These are phyloP conservation scores for Chaetura pelagica DNA, from an alignment of 2,113 vertebrate genomes.

Conservation along the genomic window DNA sequence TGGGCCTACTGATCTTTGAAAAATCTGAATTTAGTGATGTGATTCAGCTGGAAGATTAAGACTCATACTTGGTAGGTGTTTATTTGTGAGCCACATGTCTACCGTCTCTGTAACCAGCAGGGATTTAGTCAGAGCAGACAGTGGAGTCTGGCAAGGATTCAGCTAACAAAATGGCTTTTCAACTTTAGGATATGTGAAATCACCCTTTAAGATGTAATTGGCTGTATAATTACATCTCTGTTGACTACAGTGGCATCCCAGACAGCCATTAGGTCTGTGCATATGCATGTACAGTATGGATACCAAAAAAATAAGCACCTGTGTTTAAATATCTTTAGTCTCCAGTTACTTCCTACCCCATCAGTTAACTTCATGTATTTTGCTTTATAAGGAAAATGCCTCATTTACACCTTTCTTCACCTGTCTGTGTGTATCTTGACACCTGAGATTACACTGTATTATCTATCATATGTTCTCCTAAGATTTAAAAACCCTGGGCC, in stretches of 20 bases:
- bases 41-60: not conserved
- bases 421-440: not conserved
- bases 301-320: not conserved
- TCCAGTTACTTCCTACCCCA: not conserved
- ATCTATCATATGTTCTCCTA: not conserved
- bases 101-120: not conserved
- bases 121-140: not conserved
- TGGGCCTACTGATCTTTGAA: not conserved
- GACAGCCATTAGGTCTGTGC: not conserved
- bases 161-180: not conserved
- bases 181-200: not conserved
- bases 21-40: not conserved
- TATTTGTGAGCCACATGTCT: not conserved
- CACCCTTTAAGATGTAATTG: not conserved
- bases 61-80: not conserved
- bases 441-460: not conserved
- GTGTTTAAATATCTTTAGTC: not conserved
- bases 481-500: not conserved
- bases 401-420: not conserved
- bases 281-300: accelerated
- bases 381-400: not conserved
- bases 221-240: not conserved
- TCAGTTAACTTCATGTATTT: not conserved
- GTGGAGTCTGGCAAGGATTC: not conserved
- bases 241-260: not conserved